phyloP scores from a whole-genome alignment of 2,113 vertebrate genomes.

The Laticauda colubrina region DNA sequence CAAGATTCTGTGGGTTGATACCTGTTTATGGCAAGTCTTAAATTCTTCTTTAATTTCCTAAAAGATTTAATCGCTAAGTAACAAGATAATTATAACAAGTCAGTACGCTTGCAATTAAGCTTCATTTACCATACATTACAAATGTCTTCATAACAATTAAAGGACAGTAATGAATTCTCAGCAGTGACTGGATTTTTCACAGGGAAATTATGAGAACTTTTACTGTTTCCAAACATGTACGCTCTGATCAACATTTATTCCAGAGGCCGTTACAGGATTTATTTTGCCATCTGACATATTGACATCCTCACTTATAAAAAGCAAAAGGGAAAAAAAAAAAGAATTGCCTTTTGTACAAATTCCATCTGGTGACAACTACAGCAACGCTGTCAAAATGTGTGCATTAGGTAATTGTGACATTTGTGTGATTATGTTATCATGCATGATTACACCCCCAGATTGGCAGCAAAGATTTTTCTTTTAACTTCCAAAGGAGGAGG shows the following conservation, averaged over 20 bases:
- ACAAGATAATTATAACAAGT: not conserved
- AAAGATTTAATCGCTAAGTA: not conserved
- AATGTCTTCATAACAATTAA: not conserved
- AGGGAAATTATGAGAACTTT: not conserved
- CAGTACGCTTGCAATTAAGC: not conserved
- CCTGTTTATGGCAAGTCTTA: not conserved
- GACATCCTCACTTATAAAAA: not conserved
- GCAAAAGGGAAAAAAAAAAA: not conserved
- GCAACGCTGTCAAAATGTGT: not conserved
- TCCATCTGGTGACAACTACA: not conserved
- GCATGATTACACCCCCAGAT: not conserved
- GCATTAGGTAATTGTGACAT: not conserved
- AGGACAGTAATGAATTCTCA: not conserved
- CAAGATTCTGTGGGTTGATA: not conserved
- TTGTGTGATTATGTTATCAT: not conserved
- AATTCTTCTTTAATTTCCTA: not conserved
- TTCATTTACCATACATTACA: not conserved
- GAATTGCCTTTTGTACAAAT: not conserved
- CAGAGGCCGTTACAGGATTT: not conserved
- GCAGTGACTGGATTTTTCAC: not conserved
- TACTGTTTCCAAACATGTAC: not conserved
- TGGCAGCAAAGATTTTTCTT: not conserved
- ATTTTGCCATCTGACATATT: not conserved
- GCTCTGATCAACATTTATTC: not conserved
- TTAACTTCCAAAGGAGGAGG: not conserved